Conservation (phyloP, 2,797 vertebrate genomes). For the Danio albolineatus region DNA sequence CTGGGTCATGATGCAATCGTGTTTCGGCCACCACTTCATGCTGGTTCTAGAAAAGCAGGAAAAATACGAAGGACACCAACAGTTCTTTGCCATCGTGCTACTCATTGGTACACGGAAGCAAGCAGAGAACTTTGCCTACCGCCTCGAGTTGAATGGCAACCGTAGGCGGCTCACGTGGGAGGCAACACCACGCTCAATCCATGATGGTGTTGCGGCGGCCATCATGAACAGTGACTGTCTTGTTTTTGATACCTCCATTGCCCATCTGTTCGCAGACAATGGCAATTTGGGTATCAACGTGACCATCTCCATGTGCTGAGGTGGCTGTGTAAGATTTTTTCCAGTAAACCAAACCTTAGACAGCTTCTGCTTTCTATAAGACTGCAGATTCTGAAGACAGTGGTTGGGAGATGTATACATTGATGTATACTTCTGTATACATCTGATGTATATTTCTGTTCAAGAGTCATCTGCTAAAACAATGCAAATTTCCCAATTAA, state of each 20-base stretch:
- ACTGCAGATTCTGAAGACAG: slow-evolving; percentile 19
- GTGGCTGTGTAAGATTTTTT: slow-evolving; percentile 34
- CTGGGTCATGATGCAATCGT: slow-evolving; percentile 99
- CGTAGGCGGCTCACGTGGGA: slow-evolving; percentile 85
- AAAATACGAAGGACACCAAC: slow-evolving; percentile 81
- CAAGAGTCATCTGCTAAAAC: slow-evolving; percentile 23
- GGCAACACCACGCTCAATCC: slow-evolving; percentile 83
- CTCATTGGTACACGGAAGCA: slow-evolving; percentile 84
- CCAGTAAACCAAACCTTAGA: neutral
- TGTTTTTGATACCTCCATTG: slow-evolving; percentile 83
- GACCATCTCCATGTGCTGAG: slow-evolving; percentile 85
- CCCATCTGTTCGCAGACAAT: slow-evolving; percentile 82
- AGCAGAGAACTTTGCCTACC: slow-evolving; percentile 83
- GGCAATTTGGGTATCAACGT: slow-evolving; percentile 85
- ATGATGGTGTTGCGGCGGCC: slow-evolving; percentile 81
- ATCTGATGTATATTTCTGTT: slow-evolving; percentile 51
- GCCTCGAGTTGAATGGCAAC: slow-evolving; percentile 83
- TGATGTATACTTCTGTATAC: slow-evolving; percentile 51
- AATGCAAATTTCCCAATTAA: slow-evolving; percentile 26
- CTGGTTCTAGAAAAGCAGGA: slow-evolving; percentile 65
- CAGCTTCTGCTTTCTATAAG: slow-evolving; percentile 29
- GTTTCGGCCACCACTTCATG: slow-evolving; percentile 96
- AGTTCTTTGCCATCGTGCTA: slow-evolving; percentile 84
- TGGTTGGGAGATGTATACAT: slow-evolving; percentile 49
- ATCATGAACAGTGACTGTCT: slow-evolving; percentile 86